Conservation (phyloP, 1,140 invertebrate genomes). For the Leptopilina boulardi region DNA sequence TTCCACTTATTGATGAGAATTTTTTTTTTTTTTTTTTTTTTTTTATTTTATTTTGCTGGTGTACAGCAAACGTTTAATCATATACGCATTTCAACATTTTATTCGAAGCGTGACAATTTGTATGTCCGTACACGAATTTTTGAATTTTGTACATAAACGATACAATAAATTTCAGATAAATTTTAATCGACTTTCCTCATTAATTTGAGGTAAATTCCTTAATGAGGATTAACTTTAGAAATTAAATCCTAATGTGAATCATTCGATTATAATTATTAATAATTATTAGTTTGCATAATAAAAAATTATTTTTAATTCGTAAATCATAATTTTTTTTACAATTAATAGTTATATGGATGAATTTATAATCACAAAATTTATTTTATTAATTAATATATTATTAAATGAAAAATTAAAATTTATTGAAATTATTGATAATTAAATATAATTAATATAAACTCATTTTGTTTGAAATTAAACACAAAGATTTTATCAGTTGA, state of each 20-base stretch:
- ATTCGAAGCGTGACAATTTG: conserved; percentile 59
- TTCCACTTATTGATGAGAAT: conserved; percentile 67
- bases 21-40: conserved; percentile 36
- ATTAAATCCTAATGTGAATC: neutral
- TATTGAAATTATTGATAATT: too few species aligned
- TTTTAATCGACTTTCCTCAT: conserved; percentile 23
- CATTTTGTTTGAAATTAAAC: too few species aligned
- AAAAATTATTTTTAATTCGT: neutral
- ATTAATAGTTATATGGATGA: too few species aligned
- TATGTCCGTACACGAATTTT: conserved; percentile 68
- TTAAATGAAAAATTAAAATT: neutral
- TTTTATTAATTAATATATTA: too few species aligned
- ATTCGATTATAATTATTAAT: neutral
- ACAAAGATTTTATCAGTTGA: too few species aligned
- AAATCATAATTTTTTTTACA: neutral
- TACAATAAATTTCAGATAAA: conserved; percentile 71
- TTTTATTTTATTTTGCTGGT: conserved; percentile 40
- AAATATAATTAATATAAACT: too few species aligned
- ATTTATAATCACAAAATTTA: too few species aligned
- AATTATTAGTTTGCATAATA: neutral
- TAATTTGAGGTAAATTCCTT: neutral
- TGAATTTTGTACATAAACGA: conserved; percentile 76
- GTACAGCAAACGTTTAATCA: conserved; percentile 48
- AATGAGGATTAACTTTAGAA: neutral
- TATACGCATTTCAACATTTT: conserved; percentile 53